phyloP scores from a whole-genome alignment of 2,888 invertebrate genomes.

The Aelia acuminata region DNA sequence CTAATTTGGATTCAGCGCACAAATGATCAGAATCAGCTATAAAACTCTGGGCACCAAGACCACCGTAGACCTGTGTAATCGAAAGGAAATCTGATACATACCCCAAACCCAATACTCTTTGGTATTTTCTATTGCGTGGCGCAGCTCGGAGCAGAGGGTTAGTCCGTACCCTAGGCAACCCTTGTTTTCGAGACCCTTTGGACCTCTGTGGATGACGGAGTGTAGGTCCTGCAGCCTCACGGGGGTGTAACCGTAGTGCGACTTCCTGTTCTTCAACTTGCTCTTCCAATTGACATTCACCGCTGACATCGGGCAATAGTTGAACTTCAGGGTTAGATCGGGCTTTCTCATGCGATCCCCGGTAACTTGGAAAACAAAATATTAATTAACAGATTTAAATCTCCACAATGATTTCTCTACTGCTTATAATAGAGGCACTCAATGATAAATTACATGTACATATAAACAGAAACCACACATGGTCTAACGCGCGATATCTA shows the following conservation, averaged over 20 bases:
- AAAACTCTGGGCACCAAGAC: no score
- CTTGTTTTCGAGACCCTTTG: not conserved
- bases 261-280: not conserved
- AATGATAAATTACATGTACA: no score
- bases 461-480: no score
- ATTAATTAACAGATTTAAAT: not conserved
- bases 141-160: constrained; percentile 8
- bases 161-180: constrained; percentile 9
- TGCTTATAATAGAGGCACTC: no score
- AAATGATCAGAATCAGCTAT: no score
- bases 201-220: constrained; percentile 13
- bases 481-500: no score
- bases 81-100: not conserved
- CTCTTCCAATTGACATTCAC: constrained; percentile 39
- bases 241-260: not conserved
- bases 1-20: no score
- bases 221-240: constrained; percentile 47
- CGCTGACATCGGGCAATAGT: constrained; percentile 11
- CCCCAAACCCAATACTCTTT: constrained; percentile 43
- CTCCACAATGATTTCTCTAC: no score
- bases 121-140: not conserved
- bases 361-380: not conserved
- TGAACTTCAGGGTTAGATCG: constrained; percentile 38
- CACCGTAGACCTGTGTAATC: no score
- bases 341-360: constrained; percentile 21